Conservation (phyloP, 2,113 vertebrate genomes). For the Cryptomyrus ogoouensis region DNA sequence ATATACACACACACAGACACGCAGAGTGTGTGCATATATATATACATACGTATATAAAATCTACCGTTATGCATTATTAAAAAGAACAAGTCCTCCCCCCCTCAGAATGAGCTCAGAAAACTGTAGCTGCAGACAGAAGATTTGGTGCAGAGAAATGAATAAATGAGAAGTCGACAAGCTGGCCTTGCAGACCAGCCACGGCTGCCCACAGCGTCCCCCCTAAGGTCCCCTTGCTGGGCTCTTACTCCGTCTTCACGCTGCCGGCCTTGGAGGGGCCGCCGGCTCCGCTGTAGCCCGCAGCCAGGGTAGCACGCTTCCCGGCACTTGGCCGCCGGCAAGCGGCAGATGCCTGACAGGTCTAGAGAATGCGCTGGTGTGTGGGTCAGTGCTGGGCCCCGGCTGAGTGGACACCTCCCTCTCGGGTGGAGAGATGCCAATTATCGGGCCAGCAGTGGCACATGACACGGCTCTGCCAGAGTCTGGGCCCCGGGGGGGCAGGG, state of each 20-base stretch:
- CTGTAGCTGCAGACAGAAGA: background rate
- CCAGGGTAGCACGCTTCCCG: background rate
- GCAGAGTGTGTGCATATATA: background rate
- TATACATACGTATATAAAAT: background rate
- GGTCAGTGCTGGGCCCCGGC: background rate
- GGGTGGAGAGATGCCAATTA: background rate
- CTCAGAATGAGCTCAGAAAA: background rate
- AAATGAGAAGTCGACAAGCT: background rate
- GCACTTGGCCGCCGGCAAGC: background rate
- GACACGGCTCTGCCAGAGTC: background rate
- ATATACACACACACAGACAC: too few species aligned
- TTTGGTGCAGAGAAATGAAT: background rate
- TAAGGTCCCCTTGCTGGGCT: background rate
- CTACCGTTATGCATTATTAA: background rate
- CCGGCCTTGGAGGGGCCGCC: background rate
- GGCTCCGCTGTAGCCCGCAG: background rate
- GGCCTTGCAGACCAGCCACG: background rate
- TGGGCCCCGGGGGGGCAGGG: background rate
- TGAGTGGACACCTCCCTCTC: background rate
- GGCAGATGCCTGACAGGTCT: background rate
- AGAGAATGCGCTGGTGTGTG: background rate
- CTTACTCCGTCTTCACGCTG: background rate
- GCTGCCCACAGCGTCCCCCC: background rate
- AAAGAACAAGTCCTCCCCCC: background rate
- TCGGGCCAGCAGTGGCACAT: background rate